Evolutionary conservation across 2,888 invertebrate genomes (phyloP).

Genomic region (Erebia ligea): DNA sequence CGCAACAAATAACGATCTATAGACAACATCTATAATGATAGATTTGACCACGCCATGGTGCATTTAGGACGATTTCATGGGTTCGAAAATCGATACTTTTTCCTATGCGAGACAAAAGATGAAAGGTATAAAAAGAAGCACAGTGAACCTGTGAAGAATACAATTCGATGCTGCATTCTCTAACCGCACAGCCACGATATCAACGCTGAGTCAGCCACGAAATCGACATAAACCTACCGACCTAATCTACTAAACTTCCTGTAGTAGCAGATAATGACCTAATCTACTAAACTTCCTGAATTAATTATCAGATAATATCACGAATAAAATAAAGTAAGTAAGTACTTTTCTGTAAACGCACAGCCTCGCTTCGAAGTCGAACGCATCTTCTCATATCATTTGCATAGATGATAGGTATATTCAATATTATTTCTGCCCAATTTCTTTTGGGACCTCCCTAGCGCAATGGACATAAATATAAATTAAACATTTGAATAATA

Average conservation of each 20-base stretch:
- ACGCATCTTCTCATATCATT: too few relatives aligned
- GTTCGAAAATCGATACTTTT: slow-evolving; percentile 37
- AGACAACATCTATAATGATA: slow-evolving; percentile 28
- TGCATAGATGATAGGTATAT: too few relatives aligned
- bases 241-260: background rate
- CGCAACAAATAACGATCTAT: slow-evolving; percentile 8
- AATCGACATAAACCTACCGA: background rate
- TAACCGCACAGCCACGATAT: background rate
- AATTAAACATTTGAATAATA: too few relatives aligned
- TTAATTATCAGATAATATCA: too few relatives aligned
- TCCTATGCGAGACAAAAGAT: slow-evolving; percentile 30
- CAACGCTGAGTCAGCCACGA: background rate
- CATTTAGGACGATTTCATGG: slow-evolving; percentile 39
- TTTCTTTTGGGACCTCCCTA: too few relatives aligned
- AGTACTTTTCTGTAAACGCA: too few relatives aligned
- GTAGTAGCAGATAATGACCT: background rate
- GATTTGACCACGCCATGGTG: slow-evolving; percentile 35
- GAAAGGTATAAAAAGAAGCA: slow-evolving; percentile 18
- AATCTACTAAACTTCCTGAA: background rate
- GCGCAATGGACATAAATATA: too few relatives aligned
- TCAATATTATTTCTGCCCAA: too few relatives aligned
- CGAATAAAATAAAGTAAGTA: too few relatives aligned
- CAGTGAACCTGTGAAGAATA: slow-evolving; percentile 15
- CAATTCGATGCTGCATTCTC: slow-evolving; percentile 1
- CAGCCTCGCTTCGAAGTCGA: too few relatives aligned